Evolutionary conservation across 2,888 invertebrate genomes (phyloP), one percentile per base, ranked within the genome.

Genomic region (Dynastes grantii): DNA sequence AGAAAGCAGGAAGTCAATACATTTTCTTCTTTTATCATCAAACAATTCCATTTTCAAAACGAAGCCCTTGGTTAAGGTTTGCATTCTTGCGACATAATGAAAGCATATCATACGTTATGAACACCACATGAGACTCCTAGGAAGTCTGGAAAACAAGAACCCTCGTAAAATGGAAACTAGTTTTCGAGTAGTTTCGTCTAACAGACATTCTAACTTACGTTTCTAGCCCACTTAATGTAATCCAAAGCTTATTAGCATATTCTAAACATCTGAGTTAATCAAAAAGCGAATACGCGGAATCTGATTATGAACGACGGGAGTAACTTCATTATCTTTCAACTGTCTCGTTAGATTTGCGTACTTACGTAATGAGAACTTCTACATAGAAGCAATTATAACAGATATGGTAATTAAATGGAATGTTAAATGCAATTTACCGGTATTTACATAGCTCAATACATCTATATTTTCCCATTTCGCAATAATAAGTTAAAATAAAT

Each of bases 171-270:
- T 58, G 55, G 22, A 22, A 58, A 58, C 55, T 58, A 58, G 55
- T 63, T 37, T 32, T 29, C 13, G 27, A 32, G 63, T 32, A 63
- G 32, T 32, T 63, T 32, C 32, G n/a, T 1, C 11, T 63, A 27
- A 63, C 32, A 63, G 27, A 63, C 63, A 63, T 63, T 63, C 63
- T 11, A 63, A 63, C 63, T 29, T 63, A 32, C 32, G 13, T 32
- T 1, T 63, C 29, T 63, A 16, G 32, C 2, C 29, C 27, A 63
- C 29, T 63, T 63, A 9, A 29, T 63, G 32, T 32, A 63, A 63
- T 63, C 63, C 63, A 32, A 63, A 32, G 63, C 63, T 63, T 29
- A 63, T 63, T 37, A 63, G 32, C 63, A 63, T 63, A 32, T 32
- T 32, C 29, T 29, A 63, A 63, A 63, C 63, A 63, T 63, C 32